Evolutionary conservation across 2,888 invertebrate species (phyloP).

Genomic region (Gastracanthus pulcherrimus): DNA sequence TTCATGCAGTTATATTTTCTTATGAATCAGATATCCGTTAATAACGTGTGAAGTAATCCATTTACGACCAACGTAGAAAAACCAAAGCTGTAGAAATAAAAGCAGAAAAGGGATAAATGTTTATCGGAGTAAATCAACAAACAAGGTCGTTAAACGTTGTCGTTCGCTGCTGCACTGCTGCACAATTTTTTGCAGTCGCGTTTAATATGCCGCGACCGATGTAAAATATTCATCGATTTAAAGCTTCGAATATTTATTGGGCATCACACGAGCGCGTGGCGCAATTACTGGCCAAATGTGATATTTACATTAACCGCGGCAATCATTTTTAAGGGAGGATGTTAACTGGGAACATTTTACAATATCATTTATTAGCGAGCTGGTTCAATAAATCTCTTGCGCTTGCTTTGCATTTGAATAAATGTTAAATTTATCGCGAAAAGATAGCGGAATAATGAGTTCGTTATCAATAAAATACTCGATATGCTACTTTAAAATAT

Average conservation of each 20-base stretch:
- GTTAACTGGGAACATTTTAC: slow-evolving; percentile 13
- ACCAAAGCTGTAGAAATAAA: neutral
- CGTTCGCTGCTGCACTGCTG: neutral
- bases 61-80: neutral
- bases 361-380: slow-evolving; percentile 5
- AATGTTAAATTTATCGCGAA: neutral
- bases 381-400: neutral
- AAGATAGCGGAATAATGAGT: neutral
- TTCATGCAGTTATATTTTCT: too few relatives aligned
- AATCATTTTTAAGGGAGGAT: neutral
- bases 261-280: neutral
- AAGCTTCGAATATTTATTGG: slow-evolving; percentile 28
- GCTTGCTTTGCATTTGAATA: neutral
- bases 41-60: neutral
- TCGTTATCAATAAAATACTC: neutral
- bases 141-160: neutral
- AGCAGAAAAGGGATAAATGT: neutral
- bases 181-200: neutral
- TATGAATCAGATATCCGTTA: neutral
- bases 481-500: neutral
- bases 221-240: slow-evolving; percentile 17
- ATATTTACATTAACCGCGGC: slow-evolving; percentile 19
- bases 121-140: slow-evolving; percentile 12
- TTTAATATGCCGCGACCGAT: neutral
- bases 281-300: slow-evolving; percentile 4